A percentile compares a stretch with the other conserved stretches of the same genome.
phyloP scores from a whole-genome alignment of 2,797 vertebrate genomes.

The Columba guinea region DNA sequence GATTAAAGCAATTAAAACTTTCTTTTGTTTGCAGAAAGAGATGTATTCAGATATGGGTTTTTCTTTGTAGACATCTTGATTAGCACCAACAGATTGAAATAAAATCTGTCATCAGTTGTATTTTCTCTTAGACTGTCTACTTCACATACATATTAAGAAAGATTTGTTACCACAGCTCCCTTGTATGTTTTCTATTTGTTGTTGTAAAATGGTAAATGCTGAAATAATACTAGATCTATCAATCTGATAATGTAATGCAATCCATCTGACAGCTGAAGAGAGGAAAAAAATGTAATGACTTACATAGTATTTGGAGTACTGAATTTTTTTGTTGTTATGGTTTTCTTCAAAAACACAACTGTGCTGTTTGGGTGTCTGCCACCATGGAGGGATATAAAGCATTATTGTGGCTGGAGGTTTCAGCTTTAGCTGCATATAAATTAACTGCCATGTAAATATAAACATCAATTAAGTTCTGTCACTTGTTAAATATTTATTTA shows the following conservation, averaged over 20 bases:
- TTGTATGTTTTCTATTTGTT: slow-evolving; percentile 84
- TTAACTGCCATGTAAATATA: slow-evolving; percentile 76
- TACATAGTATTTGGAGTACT: slow-evolving; percentile 71
- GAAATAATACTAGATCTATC: slow-evolving; percentile 81
- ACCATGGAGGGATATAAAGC: slow-evolving; percentile 73
- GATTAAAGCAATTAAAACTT: slow-evolving; percentile 99
- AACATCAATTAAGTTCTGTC: slow-evolving; percentile 75
- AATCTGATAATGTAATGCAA: slow-evolving; percentile 78
- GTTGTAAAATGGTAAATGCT: slow-evolving; percentile 78
- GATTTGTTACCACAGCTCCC: slow-evolving; percentile 85
- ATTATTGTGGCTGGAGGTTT: slow-evolving; percentile 71
- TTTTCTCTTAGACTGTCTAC: slow-evolving; percentile 86
- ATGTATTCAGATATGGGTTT: slow-evolving; percentile 84
- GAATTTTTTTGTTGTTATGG: slow-evolving; percentile 69
- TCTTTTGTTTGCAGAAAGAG: slow-evolving; percentile 90
- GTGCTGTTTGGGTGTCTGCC: slow-evolving; percentile 76
- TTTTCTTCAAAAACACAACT: slow-evolving; percentile 70
- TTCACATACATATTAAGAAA: slow-evolving; percentile 90
- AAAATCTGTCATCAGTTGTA: slow-evolving; percentile 95
- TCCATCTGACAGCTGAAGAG: slow-evolving; percentile 76
- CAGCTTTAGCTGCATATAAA: slow-evolving; percentile 76
- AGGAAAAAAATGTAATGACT: slow-evolving; percentile 72
- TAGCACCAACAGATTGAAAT: slow-evolving; percentile 95
- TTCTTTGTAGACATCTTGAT: slow-evolving; percentile 96
- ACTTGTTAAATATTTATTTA: slow-evolving; percentile 81